Percentiles rank a stretch among this genome's conserved stretches.
Evolutionary conservation across 2,797 vertebrate species (phyloP).

Genomic region (Chaunax sp.): DNA sequence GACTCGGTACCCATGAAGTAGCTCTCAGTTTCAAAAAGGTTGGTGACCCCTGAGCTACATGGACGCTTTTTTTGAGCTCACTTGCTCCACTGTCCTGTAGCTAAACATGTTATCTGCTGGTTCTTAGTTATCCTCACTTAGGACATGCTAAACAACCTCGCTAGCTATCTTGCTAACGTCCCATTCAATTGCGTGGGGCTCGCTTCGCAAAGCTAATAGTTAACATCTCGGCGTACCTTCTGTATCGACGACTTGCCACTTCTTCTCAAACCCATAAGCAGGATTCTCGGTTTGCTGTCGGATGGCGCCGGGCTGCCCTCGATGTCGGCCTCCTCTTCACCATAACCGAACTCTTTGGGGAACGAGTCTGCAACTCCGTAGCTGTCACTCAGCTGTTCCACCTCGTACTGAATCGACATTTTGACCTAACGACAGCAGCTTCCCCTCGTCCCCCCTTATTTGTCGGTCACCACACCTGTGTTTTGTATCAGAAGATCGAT

Average conservation of each 20-base stretch:
- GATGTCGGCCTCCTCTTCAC: constrained; percentile 94
- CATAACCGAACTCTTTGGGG: constrained; percentile 98
- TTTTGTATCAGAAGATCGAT: constrained; percentile 29
- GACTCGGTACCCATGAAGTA: too few relatives aligned
- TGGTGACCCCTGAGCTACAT: too few relatives aligned
- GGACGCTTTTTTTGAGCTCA: neutral
- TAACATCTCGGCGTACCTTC: constrained; percentile 86
- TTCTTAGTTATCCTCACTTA: constrained; percentile 15
- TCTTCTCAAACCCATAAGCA: constrained; percentile 96
- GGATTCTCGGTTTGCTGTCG: constrained; percentile 94
- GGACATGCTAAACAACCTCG: constrained; percentile 51
- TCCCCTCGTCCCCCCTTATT: constrained; percentile 63
- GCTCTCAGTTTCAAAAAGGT: too few relatives aligned
- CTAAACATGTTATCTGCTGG: neutral
- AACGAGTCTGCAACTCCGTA: constrained; percentile 94
- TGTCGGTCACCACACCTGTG: constrained; percentile 36
- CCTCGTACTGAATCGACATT: constrained; percentile 95
- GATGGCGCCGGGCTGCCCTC: constrained; percentile 87
- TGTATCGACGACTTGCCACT: constrained; percentile 99
- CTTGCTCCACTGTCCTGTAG: neutral
- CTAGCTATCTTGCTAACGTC: constrained; percentile 66
- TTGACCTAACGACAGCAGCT: constrained; percentile 78
- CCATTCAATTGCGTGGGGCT: constrained; percentile 40
- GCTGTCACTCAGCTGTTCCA: constrained; percentile 89
- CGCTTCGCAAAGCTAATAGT: constrained; percentile 38